Evolutionary conservation across 1,140 invertebrate species (phyloP), one percentile per base, ranked within the genome.

Genomic region (Psilanteris sp.): DNA sequence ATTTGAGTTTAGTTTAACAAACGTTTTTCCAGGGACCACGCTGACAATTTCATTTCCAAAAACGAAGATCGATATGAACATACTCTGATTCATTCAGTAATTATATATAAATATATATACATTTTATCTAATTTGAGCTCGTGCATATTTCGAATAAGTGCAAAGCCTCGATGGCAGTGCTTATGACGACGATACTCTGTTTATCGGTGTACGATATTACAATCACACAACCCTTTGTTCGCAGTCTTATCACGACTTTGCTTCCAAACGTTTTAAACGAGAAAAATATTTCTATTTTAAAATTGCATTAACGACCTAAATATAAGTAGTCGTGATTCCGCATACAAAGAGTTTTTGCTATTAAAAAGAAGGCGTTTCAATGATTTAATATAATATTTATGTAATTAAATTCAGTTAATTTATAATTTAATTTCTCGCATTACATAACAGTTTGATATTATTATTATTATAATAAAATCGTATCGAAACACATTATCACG

Each of bases 101-200:
- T 52, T 70, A 72, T 62, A 57, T 46, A 62, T 72, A 57, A 55
- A 68, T 68, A 72, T 72, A 44, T 62, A 71, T 57, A 72, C 11
- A 55, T 54, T 62, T 62, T 44, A 48, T 44, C 48, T 55, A 72
- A 55, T 48, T 72, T 62, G 57, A 72, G 57, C 55, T 61, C 57
- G 55, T 48, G 50, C 39, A 62, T 62, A 39, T 54, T 36, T 62
- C 57, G 50, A 64, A 43, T 54, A 48, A 44, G 26, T 57, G 59
- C 68, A 64, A 50, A 72, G 41, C 67, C 68, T 16, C 20, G 4
- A 54, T 32, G 55, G 50, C 68, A 37, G 14, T 54, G 55, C 57
- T 62, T 55, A 46, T 62, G 39, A 62, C 48, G 57, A 72, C 44
- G 67, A 62, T 48, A 61, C 57, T 72, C 55, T 34, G 11, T 48